Percentiles rank a stretch among this genome's conserved stretches.
Conservation (phyloP, 2,888 invertebrate species). For the Apocheima hispidaria region DNA sequence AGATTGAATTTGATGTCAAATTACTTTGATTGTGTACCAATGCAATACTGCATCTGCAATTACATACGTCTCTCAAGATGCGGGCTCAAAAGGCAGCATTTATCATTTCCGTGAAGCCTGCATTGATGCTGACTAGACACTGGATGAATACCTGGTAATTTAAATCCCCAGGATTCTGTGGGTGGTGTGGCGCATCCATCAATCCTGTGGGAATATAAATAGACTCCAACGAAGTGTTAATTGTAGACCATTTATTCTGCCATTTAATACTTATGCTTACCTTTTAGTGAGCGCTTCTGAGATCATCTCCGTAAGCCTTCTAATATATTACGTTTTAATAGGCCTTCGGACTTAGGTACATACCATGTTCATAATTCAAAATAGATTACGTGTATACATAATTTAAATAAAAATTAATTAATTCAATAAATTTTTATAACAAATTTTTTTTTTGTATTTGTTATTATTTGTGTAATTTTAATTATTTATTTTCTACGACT, state of each 20-base stretch:
- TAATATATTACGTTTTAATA: background rate
- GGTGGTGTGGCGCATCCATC: constrained; percentile 69
- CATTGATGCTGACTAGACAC: constrained; percentile 65
- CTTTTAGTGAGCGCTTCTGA: background rate
- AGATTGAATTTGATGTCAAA: constrained; percentile 11
- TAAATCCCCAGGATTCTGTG: constrained; percentile 67
- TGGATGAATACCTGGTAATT: constrained; percentile 73
- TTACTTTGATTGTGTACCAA: constrained; percentile 9
- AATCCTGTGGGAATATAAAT: constrained; percentile 60
- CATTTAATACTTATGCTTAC: constrained; percentile 43
- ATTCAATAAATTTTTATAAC: too few relatives aligned
- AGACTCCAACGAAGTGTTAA: constrained; percentile 56
- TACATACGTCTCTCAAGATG: constrained; percentile 67
- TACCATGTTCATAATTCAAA: too few relatives aligned
- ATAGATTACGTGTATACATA: too few relatives aligned
- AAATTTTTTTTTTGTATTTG: too few relatives aligned
- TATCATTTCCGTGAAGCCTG: constrained; percentile 67
- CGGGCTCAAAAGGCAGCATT: constrained; percentile 74
- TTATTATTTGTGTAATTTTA: too few relatives aligned
- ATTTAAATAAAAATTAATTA: too few relatives aligned
- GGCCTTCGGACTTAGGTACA: background rate
- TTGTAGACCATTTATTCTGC: constrained; percentile 63
- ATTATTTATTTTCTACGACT: too few relatives aligned
- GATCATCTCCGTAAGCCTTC: constrained; percentile 18
- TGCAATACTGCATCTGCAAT: constrained; percentile 50